A percentile compares a stretch with the other conserved stretches of the same genome.
These are phyloP conservation scores for Dromiciops gliroides DNA, from an alignment of 2,113 vertebrate species.

Conservation along the genomic window DNA sequence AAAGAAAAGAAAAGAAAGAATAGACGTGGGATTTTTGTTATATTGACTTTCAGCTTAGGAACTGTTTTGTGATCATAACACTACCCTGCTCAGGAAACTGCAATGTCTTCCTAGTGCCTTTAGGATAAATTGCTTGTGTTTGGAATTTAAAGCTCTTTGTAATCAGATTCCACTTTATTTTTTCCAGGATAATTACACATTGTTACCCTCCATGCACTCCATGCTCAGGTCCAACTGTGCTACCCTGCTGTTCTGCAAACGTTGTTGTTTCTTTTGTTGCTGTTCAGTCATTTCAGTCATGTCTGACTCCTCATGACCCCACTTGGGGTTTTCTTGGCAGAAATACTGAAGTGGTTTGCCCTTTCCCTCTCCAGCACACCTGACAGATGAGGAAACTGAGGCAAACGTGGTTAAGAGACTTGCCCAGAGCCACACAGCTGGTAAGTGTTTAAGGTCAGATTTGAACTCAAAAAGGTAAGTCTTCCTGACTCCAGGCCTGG, in stretches of 20 bases:
- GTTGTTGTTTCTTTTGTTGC: not conserved
- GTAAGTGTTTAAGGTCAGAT: not conserved
- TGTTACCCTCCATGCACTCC: not conserved
- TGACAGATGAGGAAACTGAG: not conserved
- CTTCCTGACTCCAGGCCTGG: too few relatives aligned
- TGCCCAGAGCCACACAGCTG: not conserved
- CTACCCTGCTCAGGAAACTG: not conserved
- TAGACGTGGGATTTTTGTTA: not conserved
- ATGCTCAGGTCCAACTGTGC: not conserved
- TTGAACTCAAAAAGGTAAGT: not conserved
- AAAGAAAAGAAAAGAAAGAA: too few relatives aligned
- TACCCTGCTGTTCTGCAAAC: too few relatives aligned
- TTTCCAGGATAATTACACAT: not conserved
- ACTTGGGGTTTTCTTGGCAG: not conserved
- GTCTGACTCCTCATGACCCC: not conserved
- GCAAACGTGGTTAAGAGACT: not conserved
- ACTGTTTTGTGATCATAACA: not conserved
- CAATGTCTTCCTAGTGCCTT: not conserved
- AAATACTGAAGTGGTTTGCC: not conserved
- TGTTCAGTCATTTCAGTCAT: not conserved
- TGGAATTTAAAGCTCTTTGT: not conserved
- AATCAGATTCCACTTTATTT: not conserved
- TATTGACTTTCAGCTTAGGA: not conserved
- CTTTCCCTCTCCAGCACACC: not conserved
- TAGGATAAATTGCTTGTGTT: not conserved